Evolutionary conservation across 2,113 vertebrate genomes (phyloP), one percentile per base, ranked within the genome.

Genomic region (Recurvirostra avosetta): DNA sequence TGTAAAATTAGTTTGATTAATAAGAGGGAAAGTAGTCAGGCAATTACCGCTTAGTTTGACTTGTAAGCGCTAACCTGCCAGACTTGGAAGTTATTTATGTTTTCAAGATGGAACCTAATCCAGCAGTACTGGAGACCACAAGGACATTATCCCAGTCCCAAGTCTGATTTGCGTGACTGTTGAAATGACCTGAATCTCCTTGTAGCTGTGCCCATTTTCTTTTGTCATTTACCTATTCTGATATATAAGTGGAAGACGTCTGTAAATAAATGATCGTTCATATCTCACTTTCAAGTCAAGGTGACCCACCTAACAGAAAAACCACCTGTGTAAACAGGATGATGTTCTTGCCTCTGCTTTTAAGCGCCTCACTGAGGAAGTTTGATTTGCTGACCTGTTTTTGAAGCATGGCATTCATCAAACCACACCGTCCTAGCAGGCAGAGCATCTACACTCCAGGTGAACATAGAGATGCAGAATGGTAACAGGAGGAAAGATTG

Each of bases 391-490:
- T 92, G 79, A 66, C 7, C 1, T 77, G 52, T 88, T 68, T 93
- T 59, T 76, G 20, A 76, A 94, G 36, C 22, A 50, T 71, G 56
- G 41, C 27, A 36, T 90, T 91, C 4, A 5, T 82, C 63, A 92
- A 62, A 66, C 12, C 34, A 73, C 38, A 34, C 52, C 9, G 21
- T 74, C 47, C 38, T 50, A 71, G 26, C 36, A 61, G n/a, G 29
- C 61, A 94, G 66, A 92, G 40, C 40, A 71, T 32, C 45, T 61
- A 74, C 26, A 41, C 16, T 94, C 5, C 3, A n/a, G n/a, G 25
- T 12, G 2, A 66, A 66, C 21, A 14, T 2, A 12, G 15, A 47
- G 45, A 38, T 29, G 5, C 8, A 1, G 2, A 56, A 11, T 5
- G 25, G 47, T 25, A 70, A 47, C 32, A 43, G 72, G 15, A 81